A percentile compares a stretch with the other conserved stretches of the same genome.
Evolutionary conservation across 2,113 vertebrate species (phyloP).

Genomic region (Jacana jacana): DNA sequence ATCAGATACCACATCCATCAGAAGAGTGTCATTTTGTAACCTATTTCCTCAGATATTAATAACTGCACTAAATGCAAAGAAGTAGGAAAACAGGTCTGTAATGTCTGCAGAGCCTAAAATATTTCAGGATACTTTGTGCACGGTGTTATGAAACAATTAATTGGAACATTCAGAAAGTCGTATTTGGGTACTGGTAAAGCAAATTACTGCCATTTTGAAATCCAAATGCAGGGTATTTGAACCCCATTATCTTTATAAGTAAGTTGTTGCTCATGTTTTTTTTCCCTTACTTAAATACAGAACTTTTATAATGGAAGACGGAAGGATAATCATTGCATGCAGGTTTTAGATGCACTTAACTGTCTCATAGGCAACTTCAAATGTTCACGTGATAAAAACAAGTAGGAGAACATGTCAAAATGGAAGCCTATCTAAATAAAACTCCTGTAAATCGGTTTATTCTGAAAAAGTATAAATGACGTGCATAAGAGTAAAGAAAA

Average conservation of each 20-base stretch:
- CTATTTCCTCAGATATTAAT: neutral
- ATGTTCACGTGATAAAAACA: neutral
- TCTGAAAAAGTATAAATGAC: neutral
- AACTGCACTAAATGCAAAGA: neutral
- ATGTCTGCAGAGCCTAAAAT: neutral
- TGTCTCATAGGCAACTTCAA: neutral
- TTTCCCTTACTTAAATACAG: neutral
- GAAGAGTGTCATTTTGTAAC: neutral
- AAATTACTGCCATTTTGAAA: neutral
- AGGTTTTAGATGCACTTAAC: neutral
- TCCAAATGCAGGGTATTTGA: neutral
- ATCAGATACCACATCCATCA: neutral
- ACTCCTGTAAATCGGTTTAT: neutral
- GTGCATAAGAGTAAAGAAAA: neutral
- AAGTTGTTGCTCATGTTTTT: neutral
- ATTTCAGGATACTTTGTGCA: neutral
- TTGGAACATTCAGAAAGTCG: neutral
- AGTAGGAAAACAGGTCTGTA: neutral
- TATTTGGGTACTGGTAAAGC: neutral
- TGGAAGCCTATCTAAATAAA: neutral
- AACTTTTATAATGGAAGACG: neutral
- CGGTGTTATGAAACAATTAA: neutral
- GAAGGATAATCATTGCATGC: neutral
- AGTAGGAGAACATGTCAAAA: neutral
- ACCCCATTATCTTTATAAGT: neutral